Percentiles rank a stretch among this genome's conserved stretches.
phyloP scores from a whole-genome alignment of 2,113 vertebrate species.

The Diglossa brunneiventris region DNA sequence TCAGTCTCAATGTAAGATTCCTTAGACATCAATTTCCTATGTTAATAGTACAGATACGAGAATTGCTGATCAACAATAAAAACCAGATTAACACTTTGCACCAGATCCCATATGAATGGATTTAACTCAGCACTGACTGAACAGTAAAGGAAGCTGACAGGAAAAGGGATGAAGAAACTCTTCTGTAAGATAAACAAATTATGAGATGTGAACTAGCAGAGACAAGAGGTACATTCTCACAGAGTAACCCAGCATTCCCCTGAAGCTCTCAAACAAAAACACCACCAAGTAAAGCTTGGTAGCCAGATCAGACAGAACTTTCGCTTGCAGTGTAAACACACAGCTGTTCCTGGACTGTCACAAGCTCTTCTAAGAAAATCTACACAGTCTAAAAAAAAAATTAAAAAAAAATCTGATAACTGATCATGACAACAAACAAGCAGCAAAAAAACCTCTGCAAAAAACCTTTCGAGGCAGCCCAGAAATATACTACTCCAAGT shows the following conservation, averaged over 20 bases:
- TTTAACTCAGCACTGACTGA: background rate
- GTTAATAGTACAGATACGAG: background rate
- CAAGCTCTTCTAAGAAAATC: constrained; percentile 11
- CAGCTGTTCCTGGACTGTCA: background rate
- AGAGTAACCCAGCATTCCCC: background rate
- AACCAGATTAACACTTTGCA: background rate
- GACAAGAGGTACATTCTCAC: background rate
- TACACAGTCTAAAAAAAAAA: background rate
- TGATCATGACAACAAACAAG: background rate
- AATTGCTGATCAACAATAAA: background rate
- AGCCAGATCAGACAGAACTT: background rate
- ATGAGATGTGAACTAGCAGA: background rate
- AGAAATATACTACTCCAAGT: background rate
- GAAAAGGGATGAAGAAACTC: background rate
- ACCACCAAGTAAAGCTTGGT: background rate
- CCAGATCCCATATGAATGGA: background rate
- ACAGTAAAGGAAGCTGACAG: background rate
- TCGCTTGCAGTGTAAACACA: background rate
- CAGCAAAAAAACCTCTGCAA: background rate
- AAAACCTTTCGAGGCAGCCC: background rate
- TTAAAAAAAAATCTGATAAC: background rate
- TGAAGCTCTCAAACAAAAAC: background rate
- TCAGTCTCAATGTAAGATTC: background rate
- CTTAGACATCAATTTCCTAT: background rate
- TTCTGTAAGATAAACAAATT: background rate